Base-by-base conservation (phyloP, 2,113 vertebrate species). In the Ondatra zibethicus region DNA sequence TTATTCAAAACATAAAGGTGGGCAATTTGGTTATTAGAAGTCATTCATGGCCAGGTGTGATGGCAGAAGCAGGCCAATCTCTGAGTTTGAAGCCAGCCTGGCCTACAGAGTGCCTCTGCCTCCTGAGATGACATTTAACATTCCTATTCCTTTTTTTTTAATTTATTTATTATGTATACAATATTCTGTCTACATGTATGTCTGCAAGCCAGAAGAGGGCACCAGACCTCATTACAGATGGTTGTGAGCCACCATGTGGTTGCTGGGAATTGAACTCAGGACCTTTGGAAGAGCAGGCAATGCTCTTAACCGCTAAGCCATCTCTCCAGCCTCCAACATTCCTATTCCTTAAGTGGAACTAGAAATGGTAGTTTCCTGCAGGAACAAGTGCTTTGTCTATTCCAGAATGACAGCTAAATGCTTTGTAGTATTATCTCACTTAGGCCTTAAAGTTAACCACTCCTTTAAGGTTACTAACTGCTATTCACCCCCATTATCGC, bases 1-100 rank as follows among this genome's bases (percentile, higher is more conserved):
- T 92, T 89, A 81, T 73, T 95, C 52, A 72, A 27, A 68, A 72
- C 77, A 95, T 23, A 81, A 93, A 91, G 2, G 14, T 82, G 72
- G 66, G 76, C 61, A 95, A 3, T 88, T 97, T 89, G 45, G n/a
- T 89, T 96, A 72, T 89, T 81, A 91, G 81, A 86, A 88, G 25
- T 21, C 17, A 50, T 50, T 47, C 7, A 78, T 78, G 45, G 14
- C 45, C 29, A 17, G 75, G 25, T 25, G 16, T 77, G 75, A 47
- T 33, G 29, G 45, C 76, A 78, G 45, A 50, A 47, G 45, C 76
- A 50, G 45, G 29, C 29, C 14, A 29, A 31, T 50, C 27, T 78
- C 45, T 36, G 42, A 29, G 75, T 47, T 77, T 3, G 27, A 47
- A 42, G 42, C 75, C 75, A 78, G 16, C 31, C 17, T 33, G 50